phyloP scores from a whole-genome alignment of 2,797 vertebrate genomes.

The Aotus griseimembra region DNA sequence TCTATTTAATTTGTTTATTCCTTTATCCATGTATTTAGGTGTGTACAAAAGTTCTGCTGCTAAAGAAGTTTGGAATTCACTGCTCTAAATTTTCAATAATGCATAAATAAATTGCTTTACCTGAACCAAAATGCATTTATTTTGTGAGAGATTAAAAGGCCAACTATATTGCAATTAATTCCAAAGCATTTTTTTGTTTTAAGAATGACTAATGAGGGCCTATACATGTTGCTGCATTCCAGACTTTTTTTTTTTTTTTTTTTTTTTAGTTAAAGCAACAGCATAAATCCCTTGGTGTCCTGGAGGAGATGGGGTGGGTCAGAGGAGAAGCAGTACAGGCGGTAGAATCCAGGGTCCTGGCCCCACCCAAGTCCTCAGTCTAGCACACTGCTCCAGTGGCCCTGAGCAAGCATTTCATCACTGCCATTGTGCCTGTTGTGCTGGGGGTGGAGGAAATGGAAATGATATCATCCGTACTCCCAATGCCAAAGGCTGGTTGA shows the following conservation, averaged over 20 bases:
- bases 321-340: not conserved
- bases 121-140: not conserved
- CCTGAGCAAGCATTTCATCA: not conserved
- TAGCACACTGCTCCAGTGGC: fast-evolving
- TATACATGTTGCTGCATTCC: not conserved
- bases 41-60: not conserved
- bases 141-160: not conserved
- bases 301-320: not conserved
- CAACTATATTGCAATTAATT: too few relatives aligned
- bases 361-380: fast-evolving
- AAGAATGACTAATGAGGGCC: not conserved
- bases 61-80: not conserved
- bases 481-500: not conserved
- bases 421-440: fast-evolving
- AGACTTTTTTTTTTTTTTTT: not conserved
- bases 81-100: not conserved
- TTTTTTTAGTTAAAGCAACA: too few relatives aligned
- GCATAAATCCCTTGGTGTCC: fast-evolving
- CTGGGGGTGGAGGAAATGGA: fast-evolving
- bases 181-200: not conserved
- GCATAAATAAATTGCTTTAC: not conserved
- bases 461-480: too few relatives aligned
- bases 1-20: not conserved
- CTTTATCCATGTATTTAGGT: not conserved
- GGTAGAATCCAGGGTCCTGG: not conserved